Conservation (phyloP, 2,797 vertebrate species). For the Bufotes viridis region DNA sequence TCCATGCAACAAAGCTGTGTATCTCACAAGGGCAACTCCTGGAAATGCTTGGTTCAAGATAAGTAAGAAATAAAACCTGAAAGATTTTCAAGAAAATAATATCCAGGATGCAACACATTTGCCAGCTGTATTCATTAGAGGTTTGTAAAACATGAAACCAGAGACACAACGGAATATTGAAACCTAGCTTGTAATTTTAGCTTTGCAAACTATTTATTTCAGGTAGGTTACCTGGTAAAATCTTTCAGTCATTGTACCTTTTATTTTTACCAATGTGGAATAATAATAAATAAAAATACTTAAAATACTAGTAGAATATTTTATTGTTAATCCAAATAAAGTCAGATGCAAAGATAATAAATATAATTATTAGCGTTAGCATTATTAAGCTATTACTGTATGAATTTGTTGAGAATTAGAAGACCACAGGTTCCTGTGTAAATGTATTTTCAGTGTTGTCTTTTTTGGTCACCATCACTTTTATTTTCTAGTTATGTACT, state of each 20-base stretch:
- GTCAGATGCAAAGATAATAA: too few species aligned
- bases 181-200: background rate
- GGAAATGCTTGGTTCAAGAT: constrained; percentile 44
- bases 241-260: background rate
- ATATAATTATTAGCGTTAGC: too few species aligned
- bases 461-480: too few species aligned
- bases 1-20: constrained; percentile 19
- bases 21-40: constrained; percentile 34
- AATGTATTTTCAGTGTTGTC: too few species aligned
- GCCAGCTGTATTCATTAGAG: constrained; percentile 47
- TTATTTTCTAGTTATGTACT: too few species aligned
- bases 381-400: too few species aligned
- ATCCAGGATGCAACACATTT: constrained; percentile 19
- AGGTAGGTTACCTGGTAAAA: background rate
- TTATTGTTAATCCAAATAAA: too few species aligned
- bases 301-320: background rate
- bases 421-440: too few species aligned
- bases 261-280: background rate
- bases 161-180: constrained; percentile 7
- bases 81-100: constrained; percentile 50
- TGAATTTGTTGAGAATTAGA: too few species aligned
- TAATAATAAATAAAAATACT: background rate
- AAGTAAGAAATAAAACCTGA: constrained; percentile 44
- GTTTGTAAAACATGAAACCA: constrained; percentile 33
- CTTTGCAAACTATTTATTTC: constrained; percentile 1